These are phyloP conservation scores for Nesogale talazaci DNA, from an alignment of 2,113 vertebrate genomes.

Conservation along the genomic window DNA sequence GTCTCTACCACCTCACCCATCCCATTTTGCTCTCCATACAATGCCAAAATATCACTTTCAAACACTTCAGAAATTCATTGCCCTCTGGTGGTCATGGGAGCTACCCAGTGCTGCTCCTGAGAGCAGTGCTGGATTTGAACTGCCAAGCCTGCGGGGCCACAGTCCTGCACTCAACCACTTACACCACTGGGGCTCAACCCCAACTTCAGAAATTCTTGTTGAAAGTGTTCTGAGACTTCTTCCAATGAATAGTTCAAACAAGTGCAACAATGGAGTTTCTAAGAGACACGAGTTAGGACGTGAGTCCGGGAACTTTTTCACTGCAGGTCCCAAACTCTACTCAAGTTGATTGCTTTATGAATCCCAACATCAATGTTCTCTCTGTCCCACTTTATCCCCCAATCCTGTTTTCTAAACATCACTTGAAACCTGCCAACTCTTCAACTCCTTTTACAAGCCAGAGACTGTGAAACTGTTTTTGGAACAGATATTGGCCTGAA, in stretches of 20 bases:
- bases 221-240: too few relatives aligned
- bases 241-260: background rate
- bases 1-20: too few relatives aligned
- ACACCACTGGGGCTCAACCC: too few relatives aligned
- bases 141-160: too few relatives aligned
- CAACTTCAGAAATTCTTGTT: too few relatives aligned
- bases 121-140: too few relatives aligned
- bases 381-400: background rate
- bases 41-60: too few relatives aligned
- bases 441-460: constrained; percentile 27
- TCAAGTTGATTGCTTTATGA: background rate
- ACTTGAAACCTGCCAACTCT: background rate
- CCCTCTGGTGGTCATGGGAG: too few relatives aligned
- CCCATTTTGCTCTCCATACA: too few relatives aligned
- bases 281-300: background rate
- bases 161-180: too few relatives aligned
- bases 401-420: background rate
- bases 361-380: background rate
- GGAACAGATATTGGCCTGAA: background rate
- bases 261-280: background rate
- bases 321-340: background rate
- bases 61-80: too few relatives aligned
- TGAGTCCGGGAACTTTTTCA: background rate
- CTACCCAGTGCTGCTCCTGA: too few relatives aligned
- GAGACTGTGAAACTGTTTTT: constrained; percentile 33